A percentile compares a stretch with the other conserved stretches of the same genome.
Evolutionary conservation across 2,888 invertebrate genomes (phyloP).

Genomic region (Nephrotoma flavescens): DNA sequence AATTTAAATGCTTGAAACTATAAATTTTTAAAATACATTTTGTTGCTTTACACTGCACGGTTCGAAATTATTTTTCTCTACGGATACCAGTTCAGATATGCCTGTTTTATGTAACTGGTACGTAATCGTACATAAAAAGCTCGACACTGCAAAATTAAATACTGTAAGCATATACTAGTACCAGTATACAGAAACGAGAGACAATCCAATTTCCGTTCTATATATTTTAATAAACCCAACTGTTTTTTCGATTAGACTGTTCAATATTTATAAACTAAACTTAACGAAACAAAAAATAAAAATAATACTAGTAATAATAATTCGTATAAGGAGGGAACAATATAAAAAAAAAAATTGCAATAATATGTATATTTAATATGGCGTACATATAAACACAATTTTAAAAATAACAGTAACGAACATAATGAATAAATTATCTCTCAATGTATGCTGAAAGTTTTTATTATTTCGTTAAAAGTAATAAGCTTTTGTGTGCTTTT

Average conservation of each 20-base stretch:
- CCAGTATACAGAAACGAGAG: not conserved
- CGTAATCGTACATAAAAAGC: not conserved
- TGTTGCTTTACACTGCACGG: no score
- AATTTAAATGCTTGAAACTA: no score
- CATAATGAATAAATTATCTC: not conserved
- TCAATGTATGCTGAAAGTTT: not conserved
- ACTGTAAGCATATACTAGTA: not conserved
- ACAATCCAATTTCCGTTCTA: not conserved
- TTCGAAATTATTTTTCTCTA: no score
- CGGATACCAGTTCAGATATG: not conserved
- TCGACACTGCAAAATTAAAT: not conserved
- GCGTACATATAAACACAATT: not conserved
- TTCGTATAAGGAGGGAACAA: not conserved
- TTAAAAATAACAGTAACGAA: not conserved
- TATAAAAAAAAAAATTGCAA: not conserved
- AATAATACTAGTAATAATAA: not conserved
- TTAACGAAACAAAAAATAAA: not conserved
- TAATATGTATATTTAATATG: not conserved
- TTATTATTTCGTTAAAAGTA: not conserved
- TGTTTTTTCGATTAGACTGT: not conserved
- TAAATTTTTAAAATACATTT: no score
- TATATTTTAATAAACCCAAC: not conserved
- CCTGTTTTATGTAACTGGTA: not conserved
- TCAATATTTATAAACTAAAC: not conserved
- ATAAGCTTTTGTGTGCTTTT: not conserved